Evolutionary conservation across 2,888 invertebrate species (phyloP), one percentile per base, ranked within the genome.

Genomic region (Disparrhopalites patrizii): DNA sequence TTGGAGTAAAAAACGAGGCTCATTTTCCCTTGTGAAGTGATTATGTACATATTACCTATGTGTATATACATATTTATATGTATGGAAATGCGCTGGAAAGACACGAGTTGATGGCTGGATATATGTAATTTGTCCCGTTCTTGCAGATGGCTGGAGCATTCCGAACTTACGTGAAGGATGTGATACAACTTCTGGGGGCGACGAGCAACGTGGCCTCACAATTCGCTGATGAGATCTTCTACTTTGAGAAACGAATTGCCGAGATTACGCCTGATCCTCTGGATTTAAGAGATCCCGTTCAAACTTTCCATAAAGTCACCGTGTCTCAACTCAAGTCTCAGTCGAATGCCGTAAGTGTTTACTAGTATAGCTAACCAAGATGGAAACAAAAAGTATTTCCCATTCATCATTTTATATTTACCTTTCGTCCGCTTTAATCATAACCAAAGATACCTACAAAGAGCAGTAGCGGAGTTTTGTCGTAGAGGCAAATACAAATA

Each of bases 191-290:
- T 18, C 76, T 84, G 65, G 81, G 81, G 31, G 81, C 81, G 1
- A 79, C 81, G 1, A 79, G 78, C 60, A 76, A 77, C 33, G 80
- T 81, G 58, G 83, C 84, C 0, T 76, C 78, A 2, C 78, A 78
- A 68, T 84, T 83, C 77, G 81, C 82, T 27, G 80, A 80, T 15
- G 82, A 83, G 70, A 80, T 84, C 67, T 83, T 82, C 73, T 79
- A 79, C 68, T 84, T 83, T 75, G 84, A 85, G 76, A 82, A 81
- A 76, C 76, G 84, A 30, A 79, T 85, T 10, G 83, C 83, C 0
- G 82, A 83, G 76, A 78, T 82, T 10, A 81, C 80, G 7, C 83
- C 83, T 0, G 77, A 77, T 62, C 72, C 75, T 18, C 74, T 69
- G 15, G 76, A 76, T 15, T 66, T 79, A 51, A 74, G 76, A 43